phyloP scores from a whole-genome alignment of 2,113 vertebrate species.

The Turdus rufiventris region DNA sequence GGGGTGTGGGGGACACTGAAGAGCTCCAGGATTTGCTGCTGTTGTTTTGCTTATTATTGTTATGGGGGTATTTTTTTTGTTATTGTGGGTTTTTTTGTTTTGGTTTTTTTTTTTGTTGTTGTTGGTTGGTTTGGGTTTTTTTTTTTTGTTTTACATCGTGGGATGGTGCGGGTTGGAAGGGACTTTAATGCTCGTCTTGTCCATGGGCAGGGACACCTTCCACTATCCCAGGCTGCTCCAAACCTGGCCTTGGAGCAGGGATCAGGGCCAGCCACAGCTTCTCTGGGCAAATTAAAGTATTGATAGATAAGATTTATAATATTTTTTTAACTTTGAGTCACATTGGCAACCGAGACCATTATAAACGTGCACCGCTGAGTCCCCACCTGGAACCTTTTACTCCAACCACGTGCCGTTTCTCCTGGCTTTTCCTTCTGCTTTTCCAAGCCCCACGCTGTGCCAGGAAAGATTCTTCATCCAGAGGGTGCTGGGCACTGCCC shows the following conservation, averaged over 20 bases:
- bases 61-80: too few species aligned
- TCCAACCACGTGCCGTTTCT: rapidly evolving
- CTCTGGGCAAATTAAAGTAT: neutral
- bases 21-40: neutral
- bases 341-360: neutral
- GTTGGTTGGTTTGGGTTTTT: too few species aligned
- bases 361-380: rapidly evolving
- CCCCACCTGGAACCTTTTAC: neutral
- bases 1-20: neutral
- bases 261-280: neutral
- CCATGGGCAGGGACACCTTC: neutral
- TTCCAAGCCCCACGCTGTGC: rapidly evolving
- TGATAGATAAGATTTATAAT: neutral
- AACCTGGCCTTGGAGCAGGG: neutral
- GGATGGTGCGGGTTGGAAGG: neutral
- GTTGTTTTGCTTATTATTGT: too few species aligned
- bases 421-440: neutral
- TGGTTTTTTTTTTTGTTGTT: too few species aligned
- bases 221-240: neutral
- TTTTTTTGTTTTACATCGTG: neutral
- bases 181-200: neutral
- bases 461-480: neutral
- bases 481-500: neutral
- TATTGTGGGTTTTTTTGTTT: too few species aligned
- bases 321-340: neutral